Conservation (phyloP, 2,888 invertebrate species). For the Lasius platythorax region DNA sequence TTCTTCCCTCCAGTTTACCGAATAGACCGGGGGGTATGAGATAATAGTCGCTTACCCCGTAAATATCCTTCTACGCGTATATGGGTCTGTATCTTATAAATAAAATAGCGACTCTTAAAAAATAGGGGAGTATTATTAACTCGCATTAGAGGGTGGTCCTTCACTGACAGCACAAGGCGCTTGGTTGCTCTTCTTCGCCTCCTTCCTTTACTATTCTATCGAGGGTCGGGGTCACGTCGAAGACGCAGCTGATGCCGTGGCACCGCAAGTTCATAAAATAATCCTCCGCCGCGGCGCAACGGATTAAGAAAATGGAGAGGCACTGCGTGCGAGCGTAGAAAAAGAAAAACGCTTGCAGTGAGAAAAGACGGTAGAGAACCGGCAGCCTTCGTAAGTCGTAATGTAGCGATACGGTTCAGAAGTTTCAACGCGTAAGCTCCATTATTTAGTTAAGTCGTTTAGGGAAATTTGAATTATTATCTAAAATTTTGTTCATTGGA, state of each 20-base stretch:
- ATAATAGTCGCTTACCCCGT: slow-evolving; percentile 70
- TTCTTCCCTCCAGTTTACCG: slow-evolving; percentile 56
- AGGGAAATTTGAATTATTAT: slow-evolving; percentile 33
- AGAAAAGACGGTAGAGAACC: slow-evolving; percentile 31
- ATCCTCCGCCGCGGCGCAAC: slow-evolving; percentile 75
- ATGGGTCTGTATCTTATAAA: slow-evolving; percentile 78
- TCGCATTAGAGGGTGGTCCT: slow-evolving; percentile 81
- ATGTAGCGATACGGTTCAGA: slow-evolving; percentile 49
- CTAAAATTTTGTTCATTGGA: slow-evolving; percentile 45
- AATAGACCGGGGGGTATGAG: slow-evolving; percentile 58
- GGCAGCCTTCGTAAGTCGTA: slow-evolving; percentile 41
- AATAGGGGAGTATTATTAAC: slow-evolving; percentile 84
- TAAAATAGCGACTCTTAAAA: slow-evolving; percentile 81
- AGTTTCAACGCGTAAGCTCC: slow-evolving; percentile 59
- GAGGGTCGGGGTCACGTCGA: slow-evolving; percentile 58
- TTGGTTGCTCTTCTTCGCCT: slow-evolving; percentile 39
- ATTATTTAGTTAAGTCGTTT: slow-evolving; percentile 60
- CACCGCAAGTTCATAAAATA: slow-evolving; percentile 82
- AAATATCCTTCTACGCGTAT: slow-evolving; percentile 68
- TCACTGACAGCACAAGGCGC: slow-evolving; percentile 55
- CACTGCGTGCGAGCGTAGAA: slow-evolving; percentile 46
- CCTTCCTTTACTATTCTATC: slow-evolving; percentile 36
- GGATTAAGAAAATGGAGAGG: slow-evolving; percentile 73
- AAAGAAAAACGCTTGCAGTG: slow-evolving; percentile 60
- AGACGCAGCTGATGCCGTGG: slow-evolving; percentile 83